Evolutionary conservation across 2,113 vertebrate genomes (phyloP).

Genomic region (Anarhynchus alexandrinus): DNA sequence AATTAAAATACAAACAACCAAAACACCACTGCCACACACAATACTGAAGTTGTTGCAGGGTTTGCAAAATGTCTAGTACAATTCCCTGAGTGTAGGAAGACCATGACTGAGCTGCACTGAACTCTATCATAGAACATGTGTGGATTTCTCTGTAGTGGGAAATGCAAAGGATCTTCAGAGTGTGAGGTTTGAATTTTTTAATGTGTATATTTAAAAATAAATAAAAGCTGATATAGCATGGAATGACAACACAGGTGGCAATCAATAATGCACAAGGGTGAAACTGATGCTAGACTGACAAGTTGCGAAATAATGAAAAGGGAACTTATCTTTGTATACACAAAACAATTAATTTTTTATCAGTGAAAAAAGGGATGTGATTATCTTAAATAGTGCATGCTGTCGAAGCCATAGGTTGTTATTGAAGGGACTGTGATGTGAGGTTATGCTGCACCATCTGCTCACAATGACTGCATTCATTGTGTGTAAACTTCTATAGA

Average conservation of each 20-base stretch:
- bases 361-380: not conserved
- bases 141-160: not conserved
- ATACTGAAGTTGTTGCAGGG: not conserved
- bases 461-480: not conserved
- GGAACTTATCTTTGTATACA: not conserved
- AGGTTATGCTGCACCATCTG: not conserved
- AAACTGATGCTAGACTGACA: not conserved
- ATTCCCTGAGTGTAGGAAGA: not conserved
- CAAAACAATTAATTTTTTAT: slow-evolving; percentile 18
- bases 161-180: not conserved
- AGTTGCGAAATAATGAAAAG: slow-evolving; percentile 15
- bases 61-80: not conserved
- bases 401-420: not conserved
- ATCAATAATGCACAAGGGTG: not conserved
- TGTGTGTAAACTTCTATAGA: not conserved
- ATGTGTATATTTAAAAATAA: not conserved
- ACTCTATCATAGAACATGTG: not conserved
- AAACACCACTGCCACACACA: not conserved
- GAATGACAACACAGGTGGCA: not conserved
- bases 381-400: not conserved
- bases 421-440: not conserved
- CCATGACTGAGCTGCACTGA: not conserved
- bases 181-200: not conserved
- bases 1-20: not conserved
- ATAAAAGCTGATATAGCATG: not conserved